phyloP scores from a whole-genome alignment of 2,797 vertebrate genomes.

The Chelidonichthys spinosus region DNA sequence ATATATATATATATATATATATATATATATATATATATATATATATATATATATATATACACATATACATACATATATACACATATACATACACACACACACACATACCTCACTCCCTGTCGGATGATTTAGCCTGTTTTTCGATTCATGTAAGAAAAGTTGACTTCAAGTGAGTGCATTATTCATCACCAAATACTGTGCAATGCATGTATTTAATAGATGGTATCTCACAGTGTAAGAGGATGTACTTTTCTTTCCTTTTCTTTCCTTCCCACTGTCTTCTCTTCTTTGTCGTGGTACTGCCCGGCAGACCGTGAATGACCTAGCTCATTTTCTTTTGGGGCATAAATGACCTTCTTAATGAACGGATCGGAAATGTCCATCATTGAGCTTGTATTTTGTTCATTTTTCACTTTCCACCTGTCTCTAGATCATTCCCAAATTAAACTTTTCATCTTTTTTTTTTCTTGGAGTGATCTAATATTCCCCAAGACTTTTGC shows the following conservation, averaged over 20 bases:
- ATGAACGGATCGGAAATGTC: slow-evolving; percentile 60
- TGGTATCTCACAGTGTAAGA: slow-evolving; percentile 20
- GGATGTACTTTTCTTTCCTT: slow-evolving; percentile 52
- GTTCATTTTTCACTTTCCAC: slow-evolving; percentile 35
- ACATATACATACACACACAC: too few relatives aligned
- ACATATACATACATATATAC: too few relatives aligned
- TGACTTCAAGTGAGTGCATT: slow-evolving; percentile 12
- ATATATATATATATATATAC: too few relatives aligned
- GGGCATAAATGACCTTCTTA: slow-evolving; percentile 59
- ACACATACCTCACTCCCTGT: too few relatives aligned
- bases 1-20: too few relatives aligned
- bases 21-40: too few relatives aligned
- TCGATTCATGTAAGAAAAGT: too few relatives aligned
- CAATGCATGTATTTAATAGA: slow-evolving; percentile 18
- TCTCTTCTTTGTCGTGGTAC: slow-evolving; percentile 45
- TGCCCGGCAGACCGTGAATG: slow-evolving; percentile 49
- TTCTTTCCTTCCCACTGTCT: slow-evolving; percentile 13
- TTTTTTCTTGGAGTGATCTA: neutral
- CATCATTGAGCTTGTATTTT: slow-evolving; percentile 47
- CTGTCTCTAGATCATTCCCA: neutral
- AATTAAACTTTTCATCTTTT: neutral
- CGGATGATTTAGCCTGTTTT: too few relatives aligned
- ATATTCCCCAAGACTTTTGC: neutral
- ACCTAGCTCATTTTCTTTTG: slow-evolving; percentile 51
- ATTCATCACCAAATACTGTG: slow-evolving; percentile 12